phyloP scores from a whole-genome alignment of 2,113 vertebrate genomes.

The Myrmecophaga tridactyla region DNA sequence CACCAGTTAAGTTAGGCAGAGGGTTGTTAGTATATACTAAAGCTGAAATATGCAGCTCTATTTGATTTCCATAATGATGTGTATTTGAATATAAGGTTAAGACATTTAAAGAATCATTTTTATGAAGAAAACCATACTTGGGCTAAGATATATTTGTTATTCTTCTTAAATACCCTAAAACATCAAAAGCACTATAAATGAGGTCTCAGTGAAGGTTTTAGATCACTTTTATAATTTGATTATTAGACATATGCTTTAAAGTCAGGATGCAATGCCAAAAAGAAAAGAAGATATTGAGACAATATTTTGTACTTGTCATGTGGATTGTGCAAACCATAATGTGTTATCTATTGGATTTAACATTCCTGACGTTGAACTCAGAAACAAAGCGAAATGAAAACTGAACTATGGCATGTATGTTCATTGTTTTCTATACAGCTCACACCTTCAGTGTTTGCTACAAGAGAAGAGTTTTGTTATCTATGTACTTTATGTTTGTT shows the following conservation, averaged over 20 bases:
- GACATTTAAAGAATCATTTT: not conserved
- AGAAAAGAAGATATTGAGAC: not conserved
- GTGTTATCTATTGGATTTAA: constrained; percentile 23
- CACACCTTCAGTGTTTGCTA: not conserved
- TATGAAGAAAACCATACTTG: not conserved
- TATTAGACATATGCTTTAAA: not conserved
- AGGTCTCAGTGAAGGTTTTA: not conserved
- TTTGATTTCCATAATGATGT: not conserved
- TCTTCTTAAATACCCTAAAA: not conserved
- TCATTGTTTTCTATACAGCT: not conserved
- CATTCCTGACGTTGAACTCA: constrained; percentile 30
- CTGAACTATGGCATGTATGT: rapidly evolving
- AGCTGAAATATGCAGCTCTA: not conserved
- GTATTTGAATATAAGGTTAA: not conserved
- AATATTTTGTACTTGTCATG: not conserved
- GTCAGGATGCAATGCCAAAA: not conserved
- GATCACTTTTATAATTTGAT: not conserved
- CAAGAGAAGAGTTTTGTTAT: not conserved
- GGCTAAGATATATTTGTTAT: not conserved
- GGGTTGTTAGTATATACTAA: not conserved
- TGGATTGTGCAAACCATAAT: not conserved
- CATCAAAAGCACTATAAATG: not conserved
- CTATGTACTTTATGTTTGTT: not conserved
- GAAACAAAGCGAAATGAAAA: constrained; percentile 45
- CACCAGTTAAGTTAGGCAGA: not conserved